Base-by-base conservation (phyloP, 2,888 invertebrate species). In the Melangyna quadrimaculata region DNA sequence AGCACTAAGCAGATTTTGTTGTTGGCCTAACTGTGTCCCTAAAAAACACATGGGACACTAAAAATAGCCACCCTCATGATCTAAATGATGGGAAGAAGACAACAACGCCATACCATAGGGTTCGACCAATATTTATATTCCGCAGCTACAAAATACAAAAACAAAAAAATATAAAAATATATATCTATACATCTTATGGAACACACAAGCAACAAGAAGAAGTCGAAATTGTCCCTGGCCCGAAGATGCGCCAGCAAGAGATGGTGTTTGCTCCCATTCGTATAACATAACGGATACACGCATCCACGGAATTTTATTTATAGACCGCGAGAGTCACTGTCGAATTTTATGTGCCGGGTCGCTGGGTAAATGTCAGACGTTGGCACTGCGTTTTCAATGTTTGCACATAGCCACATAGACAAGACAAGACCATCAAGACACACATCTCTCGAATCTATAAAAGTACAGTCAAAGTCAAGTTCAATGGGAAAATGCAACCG, bases 391-490 rank as follows among this genome's bases (percentile, higher is more conserved):
- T 73, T 70, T 78, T 86, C 72, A 81, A 86, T 86, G 86, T 86
- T 81, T 86, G 81, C 77, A 81, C 32, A 32, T 29, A 35, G 40
- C 73, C 65, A 78, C 55, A 72, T 72, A 78, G 67, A 61, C 24
- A 37, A 67, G 32, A 37, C 35, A 67, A 67, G 67, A 37, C 67
- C 51, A 22, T 24, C 35, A 67, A 67, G 67, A 37, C 67, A 67
- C 86, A 77, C 73, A 86, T 69, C 65, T 81, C 45, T 51, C 77
- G 65, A 73, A 59, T 78, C 77, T 48, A n/a, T n/a, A 73, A 86
- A 86, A 86, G 86, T 86, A 86, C 86, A 86, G 86, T 86, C 86
- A 86, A 86, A 86, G 86, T 86, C 86, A 86, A 86, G 86, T 86
- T 86, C 86, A 86, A 86, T 86, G 86, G 86, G 86, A 86, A 86